phyloP scores from a whole-genome alignment of 2,888 invertebrate species.

The Pachymerium ferrugineum region DNA sequence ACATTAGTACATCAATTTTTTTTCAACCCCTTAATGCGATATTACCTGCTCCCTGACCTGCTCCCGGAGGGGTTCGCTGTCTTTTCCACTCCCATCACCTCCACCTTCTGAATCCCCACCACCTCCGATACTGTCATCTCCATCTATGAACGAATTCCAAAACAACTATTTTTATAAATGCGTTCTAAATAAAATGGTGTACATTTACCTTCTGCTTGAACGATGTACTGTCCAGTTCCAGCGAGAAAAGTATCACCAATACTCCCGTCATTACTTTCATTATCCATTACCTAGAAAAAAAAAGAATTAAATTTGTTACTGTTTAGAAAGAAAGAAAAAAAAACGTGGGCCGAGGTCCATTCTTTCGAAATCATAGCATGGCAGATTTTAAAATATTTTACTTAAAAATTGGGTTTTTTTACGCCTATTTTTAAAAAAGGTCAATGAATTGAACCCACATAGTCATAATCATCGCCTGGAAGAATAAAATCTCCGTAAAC shows the following conservation, averaged over 20 bases:
- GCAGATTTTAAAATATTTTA: too few relatives aligned
- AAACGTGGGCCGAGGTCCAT: too few relatives aligned
- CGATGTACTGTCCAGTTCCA: constrained; percentile 50
- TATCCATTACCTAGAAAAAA: constrained; percentile 34
- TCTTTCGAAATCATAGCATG: too few relatives aligned
- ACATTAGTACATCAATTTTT: not conserved
- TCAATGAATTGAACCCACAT: too few relatives aligned
- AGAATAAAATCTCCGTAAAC: too few relatives aligned
- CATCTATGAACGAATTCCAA: constrained; percentile 31
- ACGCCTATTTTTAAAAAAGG: too few relatives aligned
- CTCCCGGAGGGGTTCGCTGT: constrained; percentile 34
- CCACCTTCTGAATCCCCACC: constrained; percentile 36
- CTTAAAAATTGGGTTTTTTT: too few relatives aligned
- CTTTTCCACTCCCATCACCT: constrained; percentile 33
- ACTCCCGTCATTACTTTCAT: constrained; percentile 35
- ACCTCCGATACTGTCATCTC: constrained; percentile 36
- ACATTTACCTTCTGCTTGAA: constrained; percentile 50
- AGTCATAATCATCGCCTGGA: too few relatives aligned
- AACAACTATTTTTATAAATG: not conserved
- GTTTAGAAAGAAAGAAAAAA: too few relatives aligned
- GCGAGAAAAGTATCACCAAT: constrained; percentile 51
- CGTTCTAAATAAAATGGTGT: not conserved
- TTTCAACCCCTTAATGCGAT: too few relatives aligned
- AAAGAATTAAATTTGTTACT: too few relatives aligned
- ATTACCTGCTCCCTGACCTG: constrained; percentile 30